Evolutionary conservation across 2,888 invertebrate genomes (phyloP).

Genomic region (Hypolimnas misippus): DNA sequence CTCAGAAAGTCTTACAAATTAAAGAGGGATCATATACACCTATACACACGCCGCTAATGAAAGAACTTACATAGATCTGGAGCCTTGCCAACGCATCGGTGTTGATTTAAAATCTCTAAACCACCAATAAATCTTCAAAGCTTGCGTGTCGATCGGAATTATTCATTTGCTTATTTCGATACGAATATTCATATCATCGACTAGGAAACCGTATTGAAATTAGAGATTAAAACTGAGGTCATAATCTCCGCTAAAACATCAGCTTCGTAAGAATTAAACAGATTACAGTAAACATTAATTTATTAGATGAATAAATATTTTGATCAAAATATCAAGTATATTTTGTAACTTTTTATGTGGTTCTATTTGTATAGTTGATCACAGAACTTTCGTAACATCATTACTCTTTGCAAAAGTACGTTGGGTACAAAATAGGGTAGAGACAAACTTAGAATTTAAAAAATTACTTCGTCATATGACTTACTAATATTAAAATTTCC

Average conservation of each 20-base stretch:
- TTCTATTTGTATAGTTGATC: too few relatives aligned
- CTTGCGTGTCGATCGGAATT: conserved; percentile 27
- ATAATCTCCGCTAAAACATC: background rate
- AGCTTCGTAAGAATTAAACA: background rate
- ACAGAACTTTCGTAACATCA: too few relatives aligned
- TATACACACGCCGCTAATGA: conserved; percentile 25
- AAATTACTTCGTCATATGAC: background rate
- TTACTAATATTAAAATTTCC: too few relatives aligned
- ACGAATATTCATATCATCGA: conserved; percentile 11
- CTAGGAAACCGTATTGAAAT: background rate
- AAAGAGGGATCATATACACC: background rate
- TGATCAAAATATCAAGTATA: too few relatives aligned
- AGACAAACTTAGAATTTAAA: background rate
- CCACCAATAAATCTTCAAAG: conserved; percentile 35
- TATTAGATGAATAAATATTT: too few relatives aligned
- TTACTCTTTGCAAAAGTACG: too few relatives aligned
- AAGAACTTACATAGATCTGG: conserved; percentile 34
- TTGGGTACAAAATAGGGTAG: background rate
- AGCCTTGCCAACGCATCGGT: conserved; percentile 33
- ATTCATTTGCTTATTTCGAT: conserved; percentile 21
- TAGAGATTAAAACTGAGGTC: background rate
- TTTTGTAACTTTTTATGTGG: too few relatives aligned
- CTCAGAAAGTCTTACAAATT: background rate
- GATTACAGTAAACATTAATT: too few relatives aligned
- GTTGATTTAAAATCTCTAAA: conserved; percentile 40